These are phyloP conservation scores for Sebastes reedi DNA, from an alignment of 2,797 vertebrate genomes.

Conservation along the genomic window DNA sequence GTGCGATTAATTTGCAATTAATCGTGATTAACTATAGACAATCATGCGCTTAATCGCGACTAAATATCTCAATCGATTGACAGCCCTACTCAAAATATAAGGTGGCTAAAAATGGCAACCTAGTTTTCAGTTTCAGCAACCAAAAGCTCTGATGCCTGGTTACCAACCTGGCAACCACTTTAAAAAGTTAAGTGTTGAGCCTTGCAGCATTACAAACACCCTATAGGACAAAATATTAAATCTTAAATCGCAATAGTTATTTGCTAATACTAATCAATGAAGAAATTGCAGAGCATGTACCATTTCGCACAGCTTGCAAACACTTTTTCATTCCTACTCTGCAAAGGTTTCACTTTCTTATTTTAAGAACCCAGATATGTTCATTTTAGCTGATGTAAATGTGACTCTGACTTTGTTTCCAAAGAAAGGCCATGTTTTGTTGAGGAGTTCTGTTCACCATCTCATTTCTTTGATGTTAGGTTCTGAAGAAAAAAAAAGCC, in stretches of 20 bases:
- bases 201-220: not conserved
- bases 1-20: no score
- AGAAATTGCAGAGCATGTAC: not conserved
- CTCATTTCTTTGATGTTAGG: constrained; percentile 17
- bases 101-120: no score
- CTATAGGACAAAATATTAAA: not conserved
- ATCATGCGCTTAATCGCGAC: no score
- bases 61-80: no score
- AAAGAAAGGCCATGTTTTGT: not conserved
- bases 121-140: not conserved
- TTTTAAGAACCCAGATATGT: not conserved
- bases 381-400: not conserved
- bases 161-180: not conserved
- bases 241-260: not conserved
- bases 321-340: not conserved
- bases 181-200: not conserved
- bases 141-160: not conserved
- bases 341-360: not conserved
- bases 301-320: not conserved
- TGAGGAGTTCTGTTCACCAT: not conserved
- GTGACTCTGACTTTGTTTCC: not conserved
- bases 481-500: constrained; percentile 7
- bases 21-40: no score
- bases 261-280: not conserved
- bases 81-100: no score